These are phyloP conservation scores for Micropterix aruncella DNA, from an alignment of 2,888 invertebrate species.

Conservation along the genomic window DNA sequence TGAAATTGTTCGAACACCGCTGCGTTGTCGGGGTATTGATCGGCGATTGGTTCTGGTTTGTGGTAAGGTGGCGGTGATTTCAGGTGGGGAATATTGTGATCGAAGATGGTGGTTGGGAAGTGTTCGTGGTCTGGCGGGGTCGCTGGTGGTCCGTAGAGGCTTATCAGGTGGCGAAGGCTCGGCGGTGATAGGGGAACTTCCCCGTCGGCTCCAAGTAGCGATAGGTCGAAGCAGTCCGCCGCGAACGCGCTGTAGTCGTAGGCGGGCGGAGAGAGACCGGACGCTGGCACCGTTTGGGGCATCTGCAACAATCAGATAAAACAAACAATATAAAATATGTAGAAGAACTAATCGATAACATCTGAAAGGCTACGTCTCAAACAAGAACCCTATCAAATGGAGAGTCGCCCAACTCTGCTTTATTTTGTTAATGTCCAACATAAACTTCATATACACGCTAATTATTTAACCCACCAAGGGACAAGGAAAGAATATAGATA, in stretches of 20 bases:
- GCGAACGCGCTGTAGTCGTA: slow-evolving; percentile 37
- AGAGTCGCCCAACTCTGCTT: too few species aligned
- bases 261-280: slow-evolving; percentile 62
- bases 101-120: slow-evolving; percentile 29
- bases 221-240: slow-evolving; percentile 56
- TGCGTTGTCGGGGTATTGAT: slow-evolving; percentile 21
- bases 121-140: slow-evolving; percentile 33
- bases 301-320: slow-evolving; percentile 41
- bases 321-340: too few species aligned
- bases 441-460: too few species aligned
- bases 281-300: slow-evolving; percentile 71
- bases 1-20: slow-evolving; percentile 29
- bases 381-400: not conserved
- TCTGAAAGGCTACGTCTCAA: not conserved
- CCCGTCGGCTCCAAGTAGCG: slow-evolving; percentile 52
- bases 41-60: slow-evolving; percentile 19
- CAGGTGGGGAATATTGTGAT: slow-evolving; percentile 22
- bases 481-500: too few species aligned
- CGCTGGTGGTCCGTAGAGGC: slow-evolving; percentile 30
- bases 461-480: too few species aligned
- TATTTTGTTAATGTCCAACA: too few species aligned
- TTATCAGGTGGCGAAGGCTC: slow-evolving; percentile 31
- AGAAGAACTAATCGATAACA: slow-evolving; percentile 2
- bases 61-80: slow-evolving; percentile 20
- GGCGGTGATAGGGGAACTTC: slow-evolving; percentile 42